Percentiles rank a stretch among this genome's conserved stretches.
phyloP scores from a whole-genome alignment of 1,140 invertebrate species.

The Sycophila sp. region DNA sequence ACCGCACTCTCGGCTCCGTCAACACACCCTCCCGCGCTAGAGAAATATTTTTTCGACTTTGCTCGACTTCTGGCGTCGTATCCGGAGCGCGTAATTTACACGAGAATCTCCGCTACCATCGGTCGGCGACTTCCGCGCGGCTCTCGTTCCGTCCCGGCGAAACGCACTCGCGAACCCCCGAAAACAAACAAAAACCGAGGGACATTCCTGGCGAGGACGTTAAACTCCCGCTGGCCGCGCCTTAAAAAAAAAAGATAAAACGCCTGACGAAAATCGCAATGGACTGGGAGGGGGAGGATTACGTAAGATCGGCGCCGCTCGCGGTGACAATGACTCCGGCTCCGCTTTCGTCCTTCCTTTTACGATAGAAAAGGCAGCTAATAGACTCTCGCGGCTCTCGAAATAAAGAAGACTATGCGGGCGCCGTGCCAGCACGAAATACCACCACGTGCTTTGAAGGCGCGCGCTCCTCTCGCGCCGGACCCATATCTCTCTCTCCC shows the following conservation, averaged over 20 bases:
- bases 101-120: too few relatives aligned
- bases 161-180: neutral
- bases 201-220: too few relatives aligned
- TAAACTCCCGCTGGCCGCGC: too few relatives aligned
- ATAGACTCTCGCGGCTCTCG: neutral
- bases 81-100: too few relatives aligned
- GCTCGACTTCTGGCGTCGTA: neutral
- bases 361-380: neutral
- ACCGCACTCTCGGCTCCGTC: too few relatives aligned
- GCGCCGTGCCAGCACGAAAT: constrained; percentile 16
- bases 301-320: neutral
- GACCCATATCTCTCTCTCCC: too few relatives aligned
- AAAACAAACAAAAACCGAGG: neutral
- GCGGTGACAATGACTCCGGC: constrained; percentile 13
- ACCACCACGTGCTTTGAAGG: constrained; percentile 16
- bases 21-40: neutral
- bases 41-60: constrained; percentile 17
- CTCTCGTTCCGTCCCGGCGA: neutral
- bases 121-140: too few relatives aligned
- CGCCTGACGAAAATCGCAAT: too few relatives aligned
- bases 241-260: too few relatives aligned
- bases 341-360: constrained; percentile 5
- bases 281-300: neutral
- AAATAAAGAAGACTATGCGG: constrained; percentile 7
- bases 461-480: neutral